A percentile compares a stretch with the other conserved stretches of the same genome.
These are phyloP conservation scores for Paradoxurus hermaphroditus DNA, from an alignment of 2,113 vertebrate genomes.

Conservation along the genomic window DNA sequence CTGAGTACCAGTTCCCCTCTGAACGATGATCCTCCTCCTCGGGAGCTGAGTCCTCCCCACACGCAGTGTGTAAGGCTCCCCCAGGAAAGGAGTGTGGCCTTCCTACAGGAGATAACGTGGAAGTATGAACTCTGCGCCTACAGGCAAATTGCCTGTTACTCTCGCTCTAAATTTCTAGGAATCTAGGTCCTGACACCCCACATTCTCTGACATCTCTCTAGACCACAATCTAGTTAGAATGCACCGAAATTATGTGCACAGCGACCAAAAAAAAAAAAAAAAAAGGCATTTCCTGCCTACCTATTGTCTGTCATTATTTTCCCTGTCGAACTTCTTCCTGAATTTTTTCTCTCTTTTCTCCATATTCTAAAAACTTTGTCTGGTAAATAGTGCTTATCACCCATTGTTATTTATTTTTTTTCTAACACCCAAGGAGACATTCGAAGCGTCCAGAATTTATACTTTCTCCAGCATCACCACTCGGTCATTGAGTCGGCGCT, in stretches of 20 bases:
- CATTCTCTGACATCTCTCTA: not conserved
- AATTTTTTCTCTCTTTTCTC: not conserved
- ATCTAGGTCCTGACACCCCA: not conserved
- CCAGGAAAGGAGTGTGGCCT: not conserved
- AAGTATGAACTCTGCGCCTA: not conserved
- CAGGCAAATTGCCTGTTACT: not conserved
- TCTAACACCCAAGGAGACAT: not conserved
- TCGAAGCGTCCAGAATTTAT: not conserved
- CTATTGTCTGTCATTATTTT: not conserved
- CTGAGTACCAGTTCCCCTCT: not conserved
- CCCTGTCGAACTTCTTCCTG: not conserved
- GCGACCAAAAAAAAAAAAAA: not conserved
- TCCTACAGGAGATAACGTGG: not conserved
- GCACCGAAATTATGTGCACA: not conserved
- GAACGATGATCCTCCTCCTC: not conserved
- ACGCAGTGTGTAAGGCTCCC: not conserved
- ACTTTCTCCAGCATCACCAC: not conserved
- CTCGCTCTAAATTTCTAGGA: not conserved
- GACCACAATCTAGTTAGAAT: not conserved
- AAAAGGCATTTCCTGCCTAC: not conserved
- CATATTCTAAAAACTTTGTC: not conserved
- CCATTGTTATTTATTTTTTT: not conserved
- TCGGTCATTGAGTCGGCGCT: not conserved
- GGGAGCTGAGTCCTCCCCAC: not conserved
- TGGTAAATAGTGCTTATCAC: not conserved